Evolutionary conservation across 2,797 vertebrate genomes (phyloP).

Genomic region (Pseudotriccus pelzelni): DNA sequence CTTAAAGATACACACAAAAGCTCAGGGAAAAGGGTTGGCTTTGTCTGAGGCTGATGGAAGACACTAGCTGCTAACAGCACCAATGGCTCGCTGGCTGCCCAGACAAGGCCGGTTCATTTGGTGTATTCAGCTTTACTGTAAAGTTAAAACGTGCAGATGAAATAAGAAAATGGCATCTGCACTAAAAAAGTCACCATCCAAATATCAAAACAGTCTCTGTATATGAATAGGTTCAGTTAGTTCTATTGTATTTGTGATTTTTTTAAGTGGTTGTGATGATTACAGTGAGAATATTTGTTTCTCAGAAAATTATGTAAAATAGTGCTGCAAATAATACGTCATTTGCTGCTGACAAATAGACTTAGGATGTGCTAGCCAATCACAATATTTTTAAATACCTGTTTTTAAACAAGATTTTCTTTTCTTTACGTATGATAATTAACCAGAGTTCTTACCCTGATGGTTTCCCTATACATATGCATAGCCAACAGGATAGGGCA

Average conservation of each 20-base stretch:
- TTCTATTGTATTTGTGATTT: not conserved
- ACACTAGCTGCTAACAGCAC: not conserved
- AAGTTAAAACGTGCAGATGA: not conserved
- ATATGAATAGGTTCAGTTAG: not conserved
- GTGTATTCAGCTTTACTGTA: not conserved
- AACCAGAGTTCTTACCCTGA: not conserved
- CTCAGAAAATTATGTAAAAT: not conserved
- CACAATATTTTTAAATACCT: not conserved
- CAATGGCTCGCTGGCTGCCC: not conserved
- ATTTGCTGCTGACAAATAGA: not conserved
- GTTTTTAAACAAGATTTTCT: not conserved
- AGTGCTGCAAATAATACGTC: not conserved
- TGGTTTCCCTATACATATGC: constrained; percentile 4
- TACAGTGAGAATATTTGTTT: not conserved
- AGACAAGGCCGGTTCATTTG: not conserved
- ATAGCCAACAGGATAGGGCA: not conserved
- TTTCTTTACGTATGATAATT: constrained; percentile 37
- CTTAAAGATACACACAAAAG: not conserved
- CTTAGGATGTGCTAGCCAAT: not conserved
- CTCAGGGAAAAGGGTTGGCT: not conserved
- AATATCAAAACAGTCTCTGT: not conserved
- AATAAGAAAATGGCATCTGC: not conserved
- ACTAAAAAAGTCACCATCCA: not conserved
- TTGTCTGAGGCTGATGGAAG: not conserved
- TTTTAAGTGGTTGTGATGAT: not conserved